Evolutionary conservation across 1,140 invertebrate species (phyloP), one percentile per base, ranked within the genome.

Genomic region (Teleopsis dalmanni): DNA sequence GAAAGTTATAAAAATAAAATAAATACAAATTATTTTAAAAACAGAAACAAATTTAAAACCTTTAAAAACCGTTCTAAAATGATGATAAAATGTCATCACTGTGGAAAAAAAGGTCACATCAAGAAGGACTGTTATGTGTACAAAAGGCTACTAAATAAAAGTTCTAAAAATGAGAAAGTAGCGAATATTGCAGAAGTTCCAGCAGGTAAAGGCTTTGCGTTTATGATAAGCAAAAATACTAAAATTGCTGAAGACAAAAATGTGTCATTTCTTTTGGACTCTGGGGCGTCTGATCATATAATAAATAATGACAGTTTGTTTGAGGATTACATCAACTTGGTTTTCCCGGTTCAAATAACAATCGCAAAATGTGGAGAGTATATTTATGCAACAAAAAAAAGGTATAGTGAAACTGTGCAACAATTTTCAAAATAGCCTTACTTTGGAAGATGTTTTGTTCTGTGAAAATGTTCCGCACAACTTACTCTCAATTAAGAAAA

Each of bases 211-310:
- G 21, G 27, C 29, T 53, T 53, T 45, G 40, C 50, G 19, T 50
- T 57, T 42, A 48, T 55, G 45, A 21, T 52, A 41, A 52, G 38
- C 26, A 21, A 43, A 35, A 31, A 38, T 27, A 42, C 35, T 27
- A 21, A 38, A 35, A 18, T 19, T 37, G 27, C 18, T 35, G 23
- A 22, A 53, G 34, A 3, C 16, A 29, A 45, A 35, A 34, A 44
- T 38, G 52, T 54, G 6, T 38, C 35, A 45, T 67, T 65, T 55
- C 44, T 63, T 7, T 42, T 70, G 37, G 66, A 67, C 44, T 69
- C 65, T 22, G 65, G 66, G 31, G 66, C 65, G 36, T 60, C 65
- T 1, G 60, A 70, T 40, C 59, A 70, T 38, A 38, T 62, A 14
- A 55, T 65, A 29, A 68, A 64, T 23, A 55, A 57, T 14, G 52